Percentiles rank a stretch among this genome's conserved stretches.
phyloP scores from a whole-genome alignment of 2,113 vertebrate genomes.

The Cathartes aura region DNA sequence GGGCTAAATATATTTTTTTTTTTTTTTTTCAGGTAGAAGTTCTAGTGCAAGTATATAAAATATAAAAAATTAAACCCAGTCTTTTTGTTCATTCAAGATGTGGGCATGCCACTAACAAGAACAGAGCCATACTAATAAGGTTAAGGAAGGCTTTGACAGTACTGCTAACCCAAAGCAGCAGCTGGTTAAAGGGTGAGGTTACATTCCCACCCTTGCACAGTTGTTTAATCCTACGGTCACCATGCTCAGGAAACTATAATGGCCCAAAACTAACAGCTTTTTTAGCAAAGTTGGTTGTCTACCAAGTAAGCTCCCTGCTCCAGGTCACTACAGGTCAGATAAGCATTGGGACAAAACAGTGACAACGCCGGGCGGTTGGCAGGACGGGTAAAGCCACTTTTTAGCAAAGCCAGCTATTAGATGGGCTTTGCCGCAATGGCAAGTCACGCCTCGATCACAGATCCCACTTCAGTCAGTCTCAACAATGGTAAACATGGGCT shows the following conservation, averaged over 20 bases:
- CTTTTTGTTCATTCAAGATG: neutral
- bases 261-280: neutral
- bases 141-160: neutral
- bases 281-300: neutral
- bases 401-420: neutral
- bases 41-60: neutral
- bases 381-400: neutral
- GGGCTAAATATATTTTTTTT: neutral
- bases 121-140: neutral
- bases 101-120: neutral
- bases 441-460: neutral
- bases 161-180: neutral
- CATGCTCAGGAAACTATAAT: fast-evolving
- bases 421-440: neutral
- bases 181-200: neutral
- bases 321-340: neutral
- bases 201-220: neutral
- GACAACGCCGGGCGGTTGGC: neutral
- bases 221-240: neutral
- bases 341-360: neutral
- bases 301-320: neutral
- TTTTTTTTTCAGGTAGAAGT: neutral
- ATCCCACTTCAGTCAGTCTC: neutral
- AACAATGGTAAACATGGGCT: fast-evolving
- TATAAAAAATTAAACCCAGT: neutral